Base-by-base conservation (phyloP, 2,888 invertebrate species). In the Acrocyrtus sp. region DNA sequence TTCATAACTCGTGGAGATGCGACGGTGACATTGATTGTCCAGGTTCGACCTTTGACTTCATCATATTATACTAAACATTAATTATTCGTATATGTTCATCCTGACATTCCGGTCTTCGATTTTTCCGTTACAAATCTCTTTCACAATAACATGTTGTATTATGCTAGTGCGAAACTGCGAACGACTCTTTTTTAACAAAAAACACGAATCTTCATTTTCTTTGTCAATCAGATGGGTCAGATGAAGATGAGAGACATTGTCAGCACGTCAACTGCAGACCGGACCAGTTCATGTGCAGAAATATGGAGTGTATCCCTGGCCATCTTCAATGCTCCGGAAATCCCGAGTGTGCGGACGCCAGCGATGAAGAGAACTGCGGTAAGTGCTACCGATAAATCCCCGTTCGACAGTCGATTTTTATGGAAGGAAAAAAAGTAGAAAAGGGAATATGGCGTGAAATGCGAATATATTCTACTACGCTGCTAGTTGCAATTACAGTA, bases 351-450 rank as follows among this genome's bases (percentile, higher is more conserved):
- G 85, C 88, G 0, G 95, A 96, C 85, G 90, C 90, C 78, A 93
- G 92, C 82, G 96, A 96, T 84, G 96, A 96, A 85, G 85, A 88
- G 53, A 90, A 92, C 81, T 95, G 95, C 86, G 89, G 91, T 90
- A 84, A 88, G 88, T 87, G 15, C 15, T 58, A 15, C 29, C 21
- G 22, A 15, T 34, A 54, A 53, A 24, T 54, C 21, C 19, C 34
- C 8, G 12, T 24, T 50, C n/a, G n/a, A 3, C 21, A 17, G 8
- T 47, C 8, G 17, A 17, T 47, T 47, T 10, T 61, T 61, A 41
- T 51, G 39, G 50, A 1, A 24, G 12, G 50, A 19, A 1, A 19
- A 60, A 34, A 21, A 58, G 54, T 51, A 43, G 17, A 15, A 12
- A n/a, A n/a, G n/a, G n/a, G n/a, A n/a, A n/a, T n/a, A n/a, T n/a